Conservation (phyloP, 2,797 vertebrate genomes). For the Danio choprae region DNA sequence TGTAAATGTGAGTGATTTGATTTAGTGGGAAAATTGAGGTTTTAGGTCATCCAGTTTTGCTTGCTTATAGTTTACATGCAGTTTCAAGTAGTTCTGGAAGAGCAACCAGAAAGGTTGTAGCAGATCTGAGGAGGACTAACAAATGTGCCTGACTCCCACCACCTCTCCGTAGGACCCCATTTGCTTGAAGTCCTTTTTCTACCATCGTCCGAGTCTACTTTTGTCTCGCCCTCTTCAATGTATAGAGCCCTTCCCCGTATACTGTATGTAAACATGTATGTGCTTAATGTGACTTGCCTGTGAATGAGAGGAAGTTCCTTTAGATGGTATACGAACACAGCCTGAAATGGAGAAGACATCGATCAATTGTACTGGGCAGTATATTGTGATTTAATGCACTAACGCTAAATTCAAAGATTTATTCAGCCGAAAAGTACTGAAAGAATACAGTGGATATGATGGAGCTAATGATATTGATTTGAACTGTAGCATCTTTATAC, state of each 20-base stretch:
- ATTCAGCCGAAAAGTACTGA: neutral
- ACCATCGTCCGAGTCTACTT: conserved; percentile 14
- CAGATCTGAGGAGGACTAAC: conserved; percentile 46
- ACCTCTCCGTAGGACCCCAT: conserved; percentile 48
- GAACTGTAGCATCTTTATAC: conserved; percentile 62
- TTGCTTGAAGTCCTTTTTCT: conserved; percentile 35
- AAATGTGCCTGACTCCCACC: conserved; percentile 58
- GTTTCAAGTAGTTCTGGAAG: conserved; percentile 32
- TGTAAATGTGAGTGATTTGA: conserved; percentile 44
- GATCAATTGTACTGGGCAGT: neutral
- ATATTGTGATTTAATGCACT: conserved; percentile 5
- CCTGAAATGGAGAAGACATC: conserved; percentile 2
- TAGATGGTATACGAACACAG: conserved; percentile 44
- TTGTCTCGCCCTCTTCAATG: conserved; percentile 11
- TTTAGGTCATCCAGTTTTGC: conserved; percentile 28
- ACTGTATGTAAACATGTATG: conserved; percentile 8
- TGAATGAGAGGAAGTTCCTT: conserved; percentile 11
- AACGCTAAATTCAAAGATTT: neutral
- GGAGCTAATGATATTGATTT: conserved; percentile 9
- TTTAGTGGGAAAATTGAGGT: conserved; percentile 31
- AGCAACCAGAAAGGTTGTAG: conserved; percentile 52
- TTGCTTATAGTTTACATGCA: conserved; percentile 50
- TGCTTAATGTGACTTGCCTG: conserved; percentile 47
- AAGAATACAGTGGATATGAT: neutral
- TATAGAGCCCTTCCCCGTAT: conserved; percentile 23